Percentiles rank a stretch among this genome's conserved stretches.
Conservation (phyloP, 2,797 vertebrate genomes). For the Neopelma chrysocephalum region DNA sequence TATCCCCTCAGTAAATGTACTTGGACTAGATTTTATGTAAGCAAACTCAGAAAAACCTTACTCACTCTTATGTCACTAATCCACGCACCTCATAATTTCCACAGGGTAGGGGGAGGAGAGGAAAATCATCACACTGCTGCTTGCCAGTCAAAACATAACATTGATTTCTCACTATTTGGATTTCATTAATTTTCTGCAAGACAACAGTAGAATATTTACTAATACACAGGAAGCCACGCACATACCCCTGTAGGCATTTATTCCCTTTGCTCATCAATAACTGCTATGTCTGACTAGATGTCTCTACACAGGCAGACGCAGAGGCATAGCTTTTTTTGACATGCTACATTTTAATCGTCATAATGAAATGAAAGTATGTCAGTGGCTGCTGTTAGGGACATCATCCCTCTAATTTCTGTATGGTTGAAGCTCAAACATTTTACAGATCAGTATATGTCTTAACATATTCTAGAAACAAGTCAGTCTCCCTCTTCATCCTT, state of each 20-base stretch:
- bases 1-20: neutral
- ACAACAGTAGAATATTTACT: neutral
- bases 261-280: neutral
- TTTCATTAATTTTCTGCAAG: conserved; percentile 14
- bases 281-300: neutral
- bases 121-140: neutral
- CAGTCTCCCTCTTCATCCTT: neutral
- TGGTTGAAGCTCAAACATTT: neutral
- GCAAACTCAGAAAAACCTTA: conserved; percentile 29
- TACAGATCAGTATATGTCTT: neutral
- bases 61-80: conserved; percentile 43
- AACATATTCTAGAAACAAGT: neutral
- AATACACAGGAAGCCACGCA: neutral
- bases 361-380: neutral
- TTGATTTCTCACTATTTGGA: neutral
- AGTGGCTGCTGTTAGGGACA: neutral
- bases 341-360: neutral
- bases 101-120: neutral
- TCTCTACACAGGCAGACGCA: neutral
- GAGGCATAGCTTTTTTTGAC: neutral
- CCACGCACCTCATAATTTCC: conserved; percentile 38
- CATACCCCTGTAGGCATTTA: neutral
- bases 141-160: neutral
- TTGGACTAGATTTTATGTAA: neutral
- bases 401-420: neutral